Evolutionary conservation across 2,888 invertebrate genomes (phyloP).

Genomic region (Tipula helvola): DNA sequence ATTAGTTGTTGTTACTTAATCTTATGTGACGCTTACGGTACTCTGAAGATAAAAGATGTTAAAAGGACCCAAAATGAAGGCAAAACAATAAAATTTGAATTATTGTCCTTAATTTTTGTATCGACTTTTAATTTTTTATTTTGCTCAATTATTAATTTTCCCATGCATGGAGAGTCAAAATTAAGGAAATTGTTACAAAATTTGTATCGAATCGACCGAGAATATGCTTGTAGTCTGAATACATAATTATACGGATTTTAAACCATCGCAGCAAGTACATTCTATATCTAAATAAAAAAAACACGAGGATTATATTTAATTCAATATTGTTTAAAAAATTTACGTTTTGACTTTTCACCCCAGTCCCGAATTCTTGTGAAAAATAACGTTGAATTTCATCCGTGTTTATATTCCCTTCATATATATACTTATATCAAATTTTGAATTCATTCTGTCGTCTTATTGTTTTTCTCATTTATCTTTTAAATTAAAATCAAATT

Average conservation of each 20-base stretch:
- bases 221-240: not conserved
- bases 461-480: not conserved
- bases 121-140: not conserved
- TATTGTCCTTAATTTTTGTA: not conserved
- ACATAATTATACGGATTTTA: not conserved
- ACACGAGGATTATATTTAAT: not conserved
- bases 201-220: not conserved
- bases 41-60: not conserved
- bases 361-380: not conserved
- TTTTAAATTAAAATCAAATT: slow-evolving; percentile 4
- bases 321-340: not conserved
- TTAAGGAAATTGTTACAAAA: not conserved
- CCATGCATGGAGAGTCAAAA: not conserved
- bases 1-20: not conserved
- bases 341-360: not conserved
- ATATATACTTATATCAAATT: not conserved
- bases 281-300: not conserved
- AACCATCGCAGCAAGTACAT: not conserved
- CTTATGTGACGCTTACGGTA: not conserved
- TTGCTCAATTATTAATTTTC: not conserved
- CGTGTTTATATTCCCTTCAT: not conserved
- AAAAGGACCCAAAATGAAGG: not conserved
- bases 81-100: not conserved
- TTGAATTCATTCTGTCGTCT: not conserved
- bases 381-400: not conserved